phyloP scores from a whole-genome alignment of 2,888 invertebrate genomes.

The Aspidiotus rigidus region DNA sequence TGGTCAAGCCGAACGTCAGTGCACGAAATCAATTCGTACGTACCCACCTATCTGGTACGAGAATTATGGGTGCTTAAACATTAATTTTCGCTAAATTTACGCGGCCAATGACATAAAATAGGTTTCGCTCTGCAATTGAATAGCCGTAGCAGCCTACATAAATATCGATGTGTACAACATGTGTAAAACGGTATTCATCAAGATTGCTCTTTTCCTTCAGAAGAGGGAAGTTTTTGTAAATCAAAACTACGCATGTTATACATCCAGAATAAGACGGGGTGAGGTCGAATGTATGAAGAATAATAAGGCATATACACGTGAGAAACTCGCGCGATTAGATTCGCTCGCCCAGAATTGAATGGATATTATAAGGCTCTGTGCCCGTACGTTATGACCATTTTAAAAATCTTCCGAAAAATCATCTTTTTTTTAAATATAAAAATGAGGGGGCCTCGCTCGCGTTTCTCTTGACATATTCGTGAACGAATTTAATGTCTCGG shows the following conservation, averaged over 20 bases:
- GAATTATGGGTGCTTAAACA: not conserved
- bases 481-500: conserved; percentile 2
- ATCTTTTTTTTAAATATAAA: not conserved
- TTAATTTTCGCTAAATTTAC: not conserved
- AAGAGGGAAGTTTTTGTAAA: not conserved
- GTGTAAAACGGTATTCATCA: not conserved
- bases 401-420: conserved; percentile 1
- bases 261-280: not conserved
- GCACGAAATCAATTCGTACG: no score
- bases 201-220: not conserved
- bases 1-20: no score
- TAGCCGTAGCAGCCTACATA: not conserved
- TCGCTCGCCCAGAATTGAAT: not conserved
- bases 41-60: no score
- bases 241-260: not conserved
- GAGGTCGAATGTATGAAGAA: no score
- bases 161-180: not conserved
- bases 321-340: not conserved
- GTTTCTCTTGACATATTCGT: conserved; percentile 1
- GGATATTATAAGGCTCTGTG: not conserved
- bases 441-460: not conserved
- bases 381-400: not conserved
- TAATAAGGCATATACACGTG: no score
- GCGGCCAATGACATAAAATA: not conserved
- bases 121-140: not conserved